phyloP scores from a whole-genome alignment of 2,113 vertebrate genomes.

The Brienomyrus brachyistius region DNA sequence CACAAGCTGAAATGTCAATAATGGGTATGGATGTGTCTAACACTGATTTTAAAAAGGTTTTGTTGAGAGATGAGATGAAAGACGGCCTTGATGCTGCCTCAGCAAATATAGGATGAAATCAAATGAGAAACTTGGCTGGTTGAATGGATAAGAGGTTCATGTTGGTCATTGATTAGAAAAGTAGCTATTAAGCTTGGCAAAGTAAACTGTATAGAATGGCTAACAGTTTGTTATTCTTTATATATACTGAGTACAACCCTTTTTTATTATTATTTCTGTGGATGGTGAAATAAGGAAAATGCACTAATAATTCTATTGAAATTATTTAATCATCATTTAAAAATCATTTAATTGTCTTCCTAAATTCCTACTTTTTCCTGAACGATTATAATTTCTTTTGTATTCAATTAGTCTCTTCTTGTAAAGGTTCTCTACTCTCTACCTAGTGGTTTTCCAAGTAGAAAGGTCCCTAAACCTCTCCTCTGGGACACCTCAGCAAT shows the following conservation, averaged over 20 bases:
- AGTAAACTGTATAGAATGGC: not conserved
- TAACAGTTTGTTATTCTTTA: not conserved
- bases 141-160: not conserved
- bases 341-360: not conserved
- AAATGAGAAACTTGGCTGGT: not conserved
- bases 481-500: too few relatives aligned
- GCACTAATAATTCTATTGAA: not conserved
- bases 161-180: not conserved
- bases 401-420: not conserved
- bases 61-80: not conserved
- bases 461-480: not conserved
- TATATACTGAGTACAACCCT: not conserved
- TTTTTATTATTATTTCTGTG: not conserved
- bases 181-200: not conserved
- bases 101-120: not conserved
- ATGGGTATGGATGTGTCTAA: not conserved
- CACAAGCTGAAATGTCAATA: not conserved
- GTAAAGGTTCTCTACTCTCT: not conserved
- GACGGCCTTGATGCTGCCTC: not conserved
- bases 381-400: too few relatives aligned
- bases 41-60: not conserved
- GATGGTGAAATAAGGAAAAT: not conserved
- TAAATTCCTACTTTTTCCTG: not conserved
- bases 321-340: not conserved
- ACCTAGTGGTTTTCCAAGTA: not conserved